Evolutionary conservation across 2,797 vertebrate species (phyloP), one percentile per base, ranked within the genome.

Genomic region (Sebastes steindachneri): DNA sequence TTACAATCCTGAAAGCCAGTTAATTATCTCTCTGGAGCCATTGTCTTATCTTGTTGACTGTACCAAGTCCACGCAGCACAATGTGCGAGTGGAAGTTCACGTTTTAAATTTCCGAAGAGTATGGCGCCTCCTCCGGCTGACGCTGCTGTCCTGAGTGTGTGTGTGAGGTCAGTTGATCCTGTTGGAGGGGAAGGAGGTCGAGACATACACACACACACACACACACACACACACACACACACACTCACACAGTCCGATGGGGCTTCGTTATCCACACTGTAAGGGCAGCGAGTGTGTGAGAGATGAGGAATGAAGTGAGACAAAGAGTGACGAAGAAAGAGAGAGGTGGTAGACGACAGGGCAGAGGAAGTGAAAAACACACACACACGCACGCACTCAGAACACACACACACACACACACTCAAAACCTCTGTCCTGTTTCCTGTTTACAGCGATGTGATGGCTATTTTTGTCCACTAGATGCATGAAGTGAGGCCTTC

Each of bases 381-480:
- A 66, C 33, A 54, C 26, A 35, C 55, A 57, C 81, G 25, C 57
- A 55, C 51, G 28, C 35, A 58, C 55, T 41, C 37, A 69, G 83
- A 71, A 84, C 19, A 58, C 45, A 65, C 33, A 65, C 57, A 45
- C 23, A 54, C 60, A 45, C 75, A 70, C 48, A 12, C 17, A 19
- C 33, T 48, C 54, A 54, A 58, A 87, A 86, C 88, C 87, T 81
- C 88, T 85, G 84, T 83, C 88, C 91, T 78, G 92, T 90, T 95
- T 96, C 95, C 95, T 96, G 95, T 96, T 96, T 95, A 95, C 93
- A 86, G 66, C 71, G 19, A 64, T 80, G 73, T 21, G 51, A 63
- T 59, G 3, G 29, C 86, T 95, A 89, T 95, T 94, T 94, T 86
- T 70, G 84, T 82, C 80, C 63, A 33, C 55, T 62, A 55, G 70